phyloP scores from a whole-genome alignment of 1,140 invertebrate genomes.

The Leptinotarsa texana region DNA sequence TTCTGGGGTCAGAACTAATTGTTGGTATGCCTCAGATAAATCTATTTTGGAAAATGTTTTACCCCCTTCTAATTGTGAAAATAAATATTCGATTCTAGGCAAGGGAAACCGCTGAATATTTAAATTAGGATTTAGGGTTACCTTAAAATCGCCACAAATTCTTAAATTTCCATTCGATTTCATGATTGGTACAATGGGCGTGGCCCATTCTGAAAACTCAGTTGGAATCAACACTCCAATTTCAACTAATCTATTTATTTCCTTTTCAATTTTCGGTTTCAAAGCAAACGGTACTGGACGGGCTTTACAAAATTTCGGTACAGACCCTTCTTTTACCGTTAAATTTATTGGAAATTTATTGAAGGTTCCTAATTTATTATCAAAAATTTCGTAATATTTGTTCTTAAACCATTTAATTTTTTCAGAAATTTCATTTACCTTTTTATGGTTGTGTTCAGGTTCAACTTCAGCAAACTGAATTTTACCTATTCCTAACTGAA shows the following conservation, averaged over 20 bases:
- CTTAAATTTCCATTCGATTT: conserved; percentile 55
- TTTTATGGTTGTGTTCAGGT: too few relatives aligned
- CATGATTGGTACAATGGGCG: conserved; percentile 57
- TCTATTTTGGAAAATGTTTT: conserved; percentile 52
- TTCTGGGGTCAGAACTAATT: conserved; percentile 49
- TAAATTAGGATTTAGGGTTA: conserved; percentile 44
- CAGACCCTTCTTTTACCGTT: neutral
- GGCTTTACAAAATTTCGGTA: conserved; percentile 18
- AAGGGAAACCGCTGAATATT: conserved; percentile 41
- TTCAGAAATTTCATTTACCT: too few relatives aligned
- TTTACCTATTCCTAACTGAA: conserved; percentile 24
- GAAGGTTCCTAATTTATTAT: conserved; percentile 10
- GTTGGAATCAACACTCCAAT: conserved; percentile 11
- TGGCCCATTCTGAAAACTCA: conserved; percentile 51
- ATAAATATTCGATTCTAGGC: conserved; percentile 49
- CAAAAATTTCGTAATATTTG: neutral
- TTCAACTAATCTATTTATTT: conserved; percentile 22
- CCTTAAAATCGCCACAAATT: conserved; percentile 43
- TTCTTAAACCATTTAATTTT: neutral
- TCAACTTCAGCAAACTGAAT: neutral
- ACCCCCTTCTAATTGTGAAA: conserved; percentile 45
- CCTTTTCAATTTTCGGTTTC: conserved; percentile 18
- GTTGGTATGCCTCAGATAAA: conserved; percentile 53
- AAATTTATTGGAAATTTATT: conserved; percentile 2
- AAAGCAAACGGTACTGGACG: conserved; percentile 16